Evolutionary conservation across 1,140 invertebrate species (phyloP), one percentile per base, ranked within the genome.

Genomic region (Procambarus clarkii): DNA sequence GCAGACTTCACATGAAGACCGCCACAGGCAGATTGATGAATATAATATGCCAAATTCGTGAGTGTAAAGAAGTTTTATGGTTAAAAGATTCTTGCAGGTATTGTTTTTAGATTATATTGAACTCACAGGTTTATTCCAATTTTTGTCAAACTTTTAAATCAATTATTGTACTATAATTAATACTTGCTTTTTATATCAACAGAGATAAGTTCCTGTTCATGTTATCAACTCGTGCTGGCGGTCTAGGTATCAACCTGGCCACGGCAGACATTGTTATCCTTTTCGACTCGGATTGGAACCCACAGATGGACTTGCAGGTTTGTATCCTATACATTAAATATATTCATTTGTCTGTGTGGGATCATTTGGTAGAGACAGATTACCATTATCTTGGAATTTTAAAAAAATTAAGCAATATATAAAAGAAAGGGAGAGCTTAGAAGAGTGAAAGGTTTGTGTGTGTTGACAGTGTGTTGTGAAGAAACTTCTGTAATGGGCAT

Each of bases 211-310:
- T 99, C 94, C 95, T 99, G 46, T 99, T 99, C 94, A 99, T 99
- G 98, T 95, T 99, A 94, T 99, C 98, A 1, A 99, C 99, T 0
- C 95, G 99, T 92, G 99, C 99, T 86, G 99, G 99, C 91, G 99
- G 99, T 94, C 95, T 99, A 76, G 99, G 99, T 94, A 99, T 99
- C 93, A 99, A 99, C 95, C 96, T 99, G 93, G 98, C 98, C 1
- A 99, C 99, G 0, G 99, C 99, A 1, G 99, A 99, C 95, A 97
- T 99, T 74, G 99, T 99, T 54, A 98, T 99, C 91, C 96, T 99
- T 69, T 99, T 97, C 93, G 99, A 99, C 94, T 99, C 98, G 0
- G 99, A 99, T 95, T 99, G 99, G 99, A 99, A 99, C 96, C 99
- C 99, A 0, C 99, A 99, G 94, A 98, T 98, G 96, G 98, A 99